Percentiles rank a stretch among this genome's conserved stretches.
These are phyloP conservation scores for Synanthedon tipuliformis DNA, from an alignment of 2,888 invertebrate genomes.

Conservation along the genomic window DNA sequence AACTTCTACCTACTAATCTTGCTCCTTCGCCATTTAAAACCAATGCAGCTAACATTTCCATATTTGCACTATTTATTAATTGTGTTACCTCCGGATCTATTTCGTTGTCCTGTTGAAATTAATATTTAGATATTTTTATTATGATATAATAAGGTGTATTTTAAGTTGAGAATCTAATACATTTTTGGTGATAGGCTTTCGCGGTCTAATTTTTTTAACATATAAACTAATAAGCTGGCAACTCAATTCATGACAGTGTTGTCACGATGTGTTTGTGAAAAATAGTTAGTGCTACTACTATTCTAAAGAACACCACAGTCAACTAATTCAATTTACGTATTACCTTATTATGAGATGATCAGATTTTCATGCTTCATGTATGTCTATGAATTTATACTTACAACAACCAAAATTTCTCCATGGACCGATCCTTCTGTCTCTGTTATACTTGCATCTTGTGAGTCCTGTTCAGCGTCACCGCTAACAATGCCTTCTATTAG, in stretches of 20 bases:
- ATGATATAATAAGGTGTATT: neutral
- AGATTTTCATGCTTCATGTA: conserved; percentile 37
- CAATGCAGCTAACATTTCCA: conserved; percentile 90
- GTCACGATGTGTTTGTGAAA: conserved; percentile 53
- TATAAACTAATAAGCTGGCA: conserved; percentile 61
- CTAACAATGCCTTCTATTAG: conserved; percentile 62
- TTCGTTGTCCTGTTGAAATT: conserved; percentile 48
- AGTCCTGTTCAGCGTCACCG: conserved; percentile 59
- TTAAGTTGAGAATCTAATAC: neutral
- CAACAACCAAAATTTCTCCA: conserved; percentile 51
- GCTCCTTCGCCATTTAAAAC: conserved; percentile 91
- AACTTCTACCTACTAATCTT: conserved; percentile 76
- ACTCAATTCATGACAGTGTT: conserved; percentile 57
- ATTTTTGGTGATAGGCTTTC: conserved; percentile 24
- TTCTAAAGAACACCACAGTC: conserved; percentile 61
- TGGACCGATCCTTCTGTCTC: conserved; percentile 46
- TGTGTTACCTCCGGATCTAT: conserved; percentile 75
- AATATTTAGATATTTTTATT: conserved; percentile 6
- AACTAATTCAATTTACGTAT: conserved; percentile 43
- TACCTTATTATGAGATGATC: conserved; percentile 44
- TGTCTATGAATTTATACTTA: conserved; percentile 45
- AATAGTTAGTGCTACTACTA: conserved; percentile 58
- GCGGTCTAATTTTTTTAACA: conserved; percentile 35
- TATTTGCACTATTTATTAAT: conserved; percentile 79
- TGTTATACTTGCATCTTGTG: conserved; percentile 59